Evolutionary conservation across 2,797 vertebrate genomes (phyloP).

Genomic region (Xerus rutilus): DNA sequence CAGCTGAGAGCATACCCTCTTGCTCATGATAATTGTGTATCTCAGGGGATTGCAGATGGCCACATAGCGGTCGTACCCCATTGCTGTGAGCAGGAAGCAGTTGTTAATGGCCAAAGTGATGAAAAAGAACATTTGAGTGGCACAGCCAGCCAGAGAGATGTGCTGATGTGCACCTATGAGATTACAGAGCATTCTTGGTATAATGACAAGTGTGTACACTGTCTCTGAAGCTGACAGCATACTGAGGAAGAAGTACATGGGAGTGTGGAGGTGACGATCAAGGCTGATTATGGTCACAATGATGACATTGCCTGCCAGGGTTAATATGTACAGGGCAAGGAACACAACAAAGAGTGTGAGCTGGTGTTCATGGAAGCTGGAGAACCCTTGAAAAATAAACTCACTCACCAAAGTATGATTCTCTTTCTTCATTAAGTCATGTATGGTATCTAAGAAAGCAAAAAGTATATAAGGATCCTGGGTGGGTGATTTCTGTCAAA

Average conservation of each 20-base stretch:
- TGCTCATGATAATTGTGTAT: conserved; percentile 68
- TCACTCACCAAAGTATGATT: conserved; percentile 57
- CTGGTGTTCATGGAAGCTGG: conserved; percentile 58
- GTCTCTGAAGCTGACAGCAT: conserved; percentile 69
- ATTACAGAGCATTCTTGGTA: conserved; percentile 63
- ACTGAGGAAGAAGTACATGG: conserved; percentile 76
- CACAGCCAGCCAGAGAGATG: conserved; percentile 68
- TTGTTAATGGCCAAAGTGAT: conserved; percentile 70
- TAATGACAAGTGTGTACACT: conserved; percentile 58
- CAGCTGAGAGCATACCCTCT: conserved; percentile 42
- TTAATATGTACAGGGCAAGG: conserved; percentile 45
- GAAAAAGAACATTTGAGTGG: conserved; percentile 76
- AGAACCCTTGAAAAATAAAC: conserved; percentile 65
- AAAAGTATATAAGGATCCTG: neutral
- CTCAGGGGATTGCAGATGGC: conserved; percentile 74
- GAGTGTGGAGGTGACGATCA: conserved; percentile 35
- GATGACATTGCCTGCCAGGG: conserved; percentile 37
- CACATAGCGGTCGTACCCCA: conserved; percentile 72
- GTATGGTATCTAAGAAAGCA: conserved; percentile 17
- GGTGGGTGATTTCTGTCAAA: neutral
- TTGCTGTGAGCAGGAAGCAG: conserved; percentile 72
- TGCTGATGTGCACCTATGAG: conserved; percentile 10
- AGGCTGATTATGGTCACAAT: conserved; percentile 46
- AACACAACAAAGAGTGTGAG: conserved; percentile 57
- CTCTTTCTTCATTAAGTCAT: conserved; percentile 44